A percentile compares a stretch with the other conserved stretches of the same genome.
Evolutionary conservation across 2,888 invertebrate species (phyloP).

Genomic region (Catocala nupta): DNA sequence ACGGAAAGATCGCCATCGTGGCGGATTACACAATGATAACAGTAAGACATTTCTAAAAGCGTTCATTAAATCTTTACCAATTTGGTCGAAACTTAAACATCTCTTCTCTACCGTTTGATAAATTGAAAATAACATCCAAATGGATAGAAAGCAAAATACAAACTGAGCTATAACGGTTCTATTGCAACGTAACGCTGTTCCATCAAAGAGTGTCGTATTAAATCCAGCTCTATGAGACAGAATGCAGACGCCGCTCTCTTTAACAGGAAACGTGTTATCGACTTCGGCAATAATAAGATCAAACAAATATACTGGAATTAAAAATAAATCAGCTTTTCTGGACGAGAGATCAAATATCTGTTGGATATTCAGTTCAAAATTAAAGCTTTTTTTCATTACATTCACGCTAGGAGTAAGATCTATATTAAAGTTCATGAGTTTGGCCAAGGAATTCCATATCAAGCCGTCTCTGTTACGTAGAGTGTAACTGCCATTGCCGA

Average conservation of each 20-base stretch:
- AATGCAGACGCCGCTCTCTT: constrained; percentile 78
- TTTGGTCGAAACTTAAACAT: constrained; percentile 63
- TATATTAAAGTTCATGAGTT: constrained; percentile 74
- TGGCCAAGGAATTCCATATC: constrained; percentile 71
- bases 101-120: constrained; percentile 63
- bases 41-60: constrained; percentile 68
- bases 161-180: constrained; percentile 55
- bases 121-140: constrained; percentile 72
- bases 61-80: constrained; percentile 77
- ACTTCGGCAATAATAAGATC: constrained; percentile 71
- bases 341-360: constrained; percentile 68
- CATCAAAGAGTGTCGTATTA: constrained; percentile 71
- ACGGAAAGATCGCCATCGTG: constrained; percentile 67
- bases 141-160: constrained; percentile 63
- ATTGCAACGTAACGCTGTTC: constrained; percentile 60
- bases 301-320: constrained; percentile 75
- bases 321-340: constrained; percentile 71
- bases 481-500: constrained; percentile 60
- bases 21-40: constrained; percentile 67
- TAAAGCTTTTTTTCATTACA: constrained; percentile 62
- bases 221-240: constrained; percentile 72
- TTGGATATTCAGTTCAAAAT: constrained; percentile 67
- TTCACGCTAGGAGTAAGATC: constrained; percentile 62
- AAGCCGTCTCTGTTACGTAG: constrained; percentile 70
- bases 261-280: constrained; percentile 70